Conservation (phyloP, 1,140 invertebrate genomes). For the Seison nebaliae region DNA sequence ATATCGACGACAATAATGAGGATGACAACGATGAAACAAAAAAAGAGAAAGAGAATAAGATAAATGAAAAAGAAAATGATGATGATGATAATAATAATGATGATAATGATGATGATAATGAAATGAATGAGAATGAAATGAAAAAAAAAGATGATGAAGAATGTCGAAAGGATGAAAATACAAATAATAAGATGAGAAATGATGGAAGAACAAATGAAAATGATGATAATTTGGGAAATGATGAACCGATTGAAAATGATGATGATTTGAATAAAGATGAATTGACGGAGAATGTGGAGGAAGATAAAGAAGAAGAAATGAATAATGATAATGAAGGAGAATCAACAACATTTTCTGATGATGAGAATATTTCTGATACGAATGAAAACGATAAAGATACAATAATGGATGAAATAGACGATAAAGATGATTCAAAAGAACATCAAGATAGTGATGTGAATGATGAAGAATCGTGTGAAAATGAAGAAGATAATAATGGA, state of each 20-base stretch:
- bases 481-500: too few species aligned
- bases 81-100: background rate
- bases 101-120: background rate
- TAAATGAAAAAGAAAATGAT: conserved; percentile 1
- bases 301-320: too few species aligned
- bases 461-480: background rate
- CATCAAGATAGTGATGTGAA: background rate
- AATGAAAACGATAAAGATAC: background rate
- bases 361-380: too few species aligned
- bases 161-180: too few species aligned
- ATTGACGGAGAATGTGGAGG: too few species aligned
- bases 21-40: conserved; percentile 2
- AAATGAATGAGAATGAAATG: background rate
- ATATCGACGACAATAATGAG: conserved; percentile 1
- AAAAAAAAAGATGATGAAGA: conserved; percentile 1
- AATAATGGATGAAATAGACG: background rate
- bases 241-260: background rate
- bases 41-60: conserved; percentile 2
- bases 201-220: too few species aligned
- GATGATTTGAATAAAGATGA: too few species aligned
- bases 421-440: background rate
- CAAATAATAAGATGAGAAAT: too few species aligned
- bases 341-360: too few species aligned
- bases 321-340: too few species aligned
- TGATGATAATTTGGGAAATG: background rate